Base-by-base conservation (phyloP, 2,888 invertebrate species). In the Theretra japonica region DNA sequence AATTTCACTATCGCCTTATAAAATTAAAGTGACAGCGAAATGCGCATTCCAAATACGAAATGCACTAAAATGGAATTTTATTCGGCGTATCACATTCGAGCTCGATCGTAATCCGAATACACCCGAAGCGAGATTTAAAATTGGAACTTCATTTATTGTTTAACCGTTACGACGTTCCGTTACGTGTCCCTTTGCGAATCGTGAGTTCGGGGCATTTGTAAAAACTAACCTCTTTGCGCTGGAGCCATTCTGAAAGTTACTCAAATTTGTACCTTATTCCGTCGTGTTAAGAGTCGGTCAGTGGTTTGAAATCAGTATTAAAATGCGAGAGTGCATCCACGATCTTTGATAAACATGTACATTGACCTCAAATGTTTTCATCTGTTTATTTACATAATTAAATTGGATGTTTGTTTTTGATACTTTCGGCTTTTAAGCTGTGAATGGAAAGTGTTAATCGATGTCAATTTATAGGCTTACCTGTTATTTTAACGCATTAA, bases 171-270 rank as follows among this genome's bases (percentile, higher is more conserved):
- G 79, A 81, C 84, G 82, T 83, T 88, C 92, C 86, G 93, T 90
- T 92, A 88, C 85, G 83, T 85, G 89, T 90, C 90, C 92, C 91
- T 91, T 92, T 81, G 87, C 81, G 83, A 89, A 90, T 90, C 82
- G 87, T 88, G 85, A 87, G 78, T 84, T 76, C 75, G 75, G 74
- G 79, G 76, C 73, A 41, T 65, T 65, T 62, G 62, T 41, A 23
- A 65, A 65, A 69, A 75, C 72, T 25, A 11, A 65, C 48, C 2
- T 23, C 17, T 41, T 48, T 15, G 17, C 41, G 48, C 65, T 65
- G 65, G 65, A 48, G 65, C 65, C 48, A 65, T 65, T 6, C 23
- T 23, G 11, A 23, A 65, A 48, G 17, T 56, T n/a, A 19, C 3
- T 28, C 23, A n/a, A 65, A 50, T 41, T 56, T 57, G 21, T 19